These are phyloP conservation scores for Lacerta bilineata DNA, from an alignment of 2,797 vertebrate species.

Conservation along the genomic window DNA sequence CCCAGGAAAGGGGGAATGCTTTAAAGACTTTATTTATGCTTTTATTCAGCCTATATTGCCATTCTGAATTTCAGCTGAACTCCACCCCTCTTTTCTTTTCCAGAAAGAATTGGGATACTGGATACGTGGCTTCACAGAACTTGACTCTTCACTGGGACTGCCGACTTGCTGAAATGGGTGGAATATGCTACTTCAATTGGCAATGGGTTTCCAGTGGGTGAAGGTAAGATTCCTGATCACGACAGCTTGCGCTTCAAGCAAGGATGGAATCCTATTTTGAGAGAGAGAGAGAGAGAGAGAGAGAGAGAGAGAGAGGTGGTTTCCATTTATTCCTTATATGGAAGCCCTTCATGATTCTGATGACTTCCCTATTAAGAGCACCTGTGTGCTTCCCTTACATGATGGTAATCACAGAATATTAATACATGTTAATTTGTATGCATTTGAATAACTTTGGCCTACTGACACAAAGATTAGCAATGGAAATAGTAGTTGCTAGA, in stretches of 20 bases:
- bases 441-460: not conserved
- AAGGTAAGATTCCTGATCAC: constrained; percentile 64
- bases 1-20: not conserved
- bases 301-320: no score
- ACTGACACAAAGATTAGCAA: no score
- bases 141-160: constrained; percentile 1
- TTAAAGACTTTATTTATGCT: not conserved
- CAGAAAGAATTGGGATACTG: constrained; percentile 68
- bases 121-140: constrained; percentile 40
- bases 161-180: constrained; percentile 70
- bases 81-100: constrained; percentile 45
- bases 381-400: no score
- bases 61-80: constrained; percentile 41
- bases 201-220: constrained; percentile 82
- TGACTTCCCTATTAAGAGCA: no score
- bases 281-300: no score
- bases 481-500: no score
- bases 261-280: no score
- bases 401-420: no score
- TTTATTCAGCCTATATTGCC: not conserved
- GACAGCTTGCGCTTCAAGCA: not conserved
- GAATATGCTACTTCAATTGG: constrained; percentile 78
- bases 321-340: no score
- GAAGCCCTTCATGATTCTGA: no score
- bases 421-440: not conserved